Evolutionary conservation across 2,113 vertebrate species (phyloP).

Genomic region (Cyprinodon brontotheroides): DNA sequence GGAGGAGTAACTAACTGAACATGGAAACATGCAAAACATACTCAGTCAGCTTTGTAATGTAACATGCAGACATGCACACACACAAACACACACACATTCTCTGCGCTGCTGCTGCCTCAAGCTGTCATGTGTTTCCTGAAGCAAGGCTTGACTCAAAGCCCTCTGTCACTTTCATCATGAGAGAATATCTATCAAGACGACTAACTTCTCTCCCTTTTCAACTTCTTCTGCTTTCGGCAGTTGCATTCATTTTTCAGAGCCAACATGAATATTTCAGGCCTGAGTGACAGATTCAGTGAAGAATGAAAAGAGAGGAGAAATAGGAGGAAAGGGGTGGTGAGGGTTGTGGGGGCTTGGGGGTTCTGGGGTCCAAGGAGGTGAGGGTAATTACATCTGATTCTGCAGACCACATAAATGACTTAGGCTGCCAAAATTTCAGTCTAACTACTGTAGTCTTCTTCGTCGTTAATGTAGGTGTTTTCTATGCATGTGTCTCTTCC

Average conservation of each 20-base stretch:
- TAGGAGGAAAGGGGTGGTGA: conserved; percentile 2
- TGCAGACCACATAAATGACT: conserved; percentile 71
- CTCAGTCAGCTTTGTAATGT: neutral
- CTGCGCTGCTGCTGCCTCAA: neutral
- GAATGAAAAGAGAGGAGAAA: conserved; percentile 64
- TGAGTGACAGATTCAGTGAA: conserved; percentile 77
- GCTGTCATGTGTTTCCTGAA: conserved; percentile 40
- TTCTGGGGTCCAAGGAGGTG: conserved; percentile 51
- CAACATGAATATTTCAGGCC: conserved; percentile 74
- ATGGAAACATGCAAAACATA: conserved; percentile 4
- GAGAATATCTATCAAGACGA: conserved; percentile 63
- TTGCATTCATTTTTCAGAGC: conserved; percentile 77
- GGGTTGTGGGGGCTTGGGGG: no score
- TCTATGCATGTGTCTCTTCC: conserved; percentile 10
- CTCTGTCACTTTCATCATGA: conserved; percentile 67
- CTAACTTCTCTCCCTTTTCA: conserved; percentile 69
- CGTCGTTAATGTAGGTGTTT: conserved; percentile 45
- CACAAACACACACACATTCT: neutral
- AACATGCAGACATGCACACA: neutral
- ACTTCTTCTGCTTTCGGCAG: conserved; percentile 70
- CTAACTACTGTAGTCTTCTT: conserved; percentile 47
- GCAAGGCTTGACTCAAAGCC: conserved; percentile 58
- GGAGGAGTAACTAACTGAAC: neutral
- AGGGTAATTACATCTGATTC: conserved; percentile 72
- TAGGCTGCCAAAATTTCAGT: conserved; percentile 63